These are phyloP conservation scores for Phycodurus eques DNA, from an alignment of 2,113 vertebrate genomes.

Conservation along the genomic window DNA sequence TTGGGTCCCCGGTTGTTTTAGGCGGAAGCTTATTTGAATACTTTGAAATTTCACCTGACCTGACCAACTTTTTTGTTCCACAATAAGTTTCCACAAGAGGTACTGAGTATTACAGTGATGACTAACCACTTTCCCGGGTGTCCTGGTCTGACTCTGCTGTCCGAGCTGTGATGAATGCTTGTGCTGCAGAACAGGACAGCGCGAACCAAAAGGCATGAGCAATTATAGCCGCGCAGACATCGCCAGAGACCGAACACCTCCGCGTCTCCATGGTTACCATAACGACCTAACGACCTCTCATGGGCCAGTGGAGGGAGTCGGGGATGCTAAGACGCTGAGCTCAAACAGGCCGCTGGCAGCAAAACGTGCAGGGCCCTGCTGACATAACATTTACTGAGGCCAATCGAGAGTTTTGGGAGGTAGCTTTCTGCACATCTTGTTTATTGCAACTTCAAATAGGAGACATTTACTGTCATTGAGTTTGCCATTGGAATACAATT, in stretches of 20 bases:
- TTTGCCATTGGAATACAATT: too few relatives aligned
- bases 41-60: neutral
- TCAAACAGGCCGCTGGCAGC: slow-evolving; percentile 18
- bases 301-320: slow-evolving; percentile 29
- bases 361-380: slow-evolving; percentile 18
- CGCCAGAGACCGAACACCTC: slow-evolving; percentile 31
- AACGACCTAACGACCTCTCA: slow-evolving; percentile 65
- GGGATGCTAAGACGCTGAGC: slow-evolving; percentile 23
- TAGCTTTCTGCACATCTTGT: neutral
- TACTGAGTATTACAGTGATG: slow-evolving; percentile 1
- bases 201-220: slow-evolving; percentile 44
- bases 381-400: slow-evolving; percentile 23
- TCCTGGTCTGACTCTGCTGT: slow-evolving; percentile 13
- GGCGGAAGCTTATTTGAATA: too few relatives aligned
- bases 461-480: too few relatives aligned
- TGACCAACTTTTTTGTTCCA: neutral
- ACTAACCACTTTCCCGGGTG: slow-evolving; percentile 33
- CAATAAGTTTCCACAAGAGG: neutral
- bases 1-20: too few relatives aligned
- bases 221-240: slow-evolving; percentile 53
- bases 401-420: neutral
- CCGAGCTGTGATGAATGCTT: slow-evolving; percentile 50
- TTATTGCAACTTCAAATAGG: neutral
- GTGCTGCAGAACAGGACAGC: slow-evolving; percentile 24
- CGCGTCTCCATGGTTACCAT: slow-evolving; percentile 40